Conservation (phyloP, 2,797 vertebrate genomes). For the Sebastiscus tertius region DNA sequence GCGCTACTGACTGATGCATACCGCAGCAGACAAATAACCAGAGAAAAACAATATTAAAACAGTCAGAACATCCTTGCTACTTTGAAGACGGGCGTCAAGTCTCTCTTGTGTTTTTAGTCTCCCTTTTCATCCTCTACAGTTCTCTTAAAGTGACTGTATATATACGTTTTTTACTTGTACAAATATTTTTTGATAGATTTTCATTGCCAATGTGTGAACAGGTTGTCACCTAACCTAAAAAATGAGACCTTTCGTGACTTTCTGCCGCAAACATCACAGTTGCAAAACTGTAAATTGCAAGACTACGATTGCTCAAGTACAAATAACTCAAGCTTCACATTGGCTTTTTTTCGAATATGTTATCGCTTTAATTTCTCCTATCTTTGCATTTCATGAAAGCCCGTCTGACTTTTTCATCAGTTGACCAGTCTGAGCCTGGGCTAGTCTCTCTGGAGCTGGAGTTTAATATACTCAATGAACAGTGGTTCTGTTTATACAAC, state of each 20-base stretch:
- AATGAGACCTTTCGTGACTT: too few species aligned
- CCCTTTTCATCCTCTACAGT: not conserved
- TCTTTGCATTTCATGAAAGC: too few species aligned
- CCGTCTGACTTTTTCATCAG: not conserved
- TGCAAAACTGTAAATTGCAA: not conserved
- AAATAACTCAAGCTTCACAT: not conserved
- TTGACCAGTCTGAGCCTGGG: not conserved
- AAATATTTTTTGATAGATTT: too few species aligned
- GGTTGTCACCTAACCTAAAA: too few species aligned
- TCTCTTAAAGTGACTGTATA: not conserved
- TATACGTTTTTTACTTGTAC: fast-evolving
- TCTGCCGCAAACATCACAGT: not conserved
- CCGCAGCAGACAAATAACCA: not conserved
- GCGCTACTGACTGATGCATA: fast-evolving
- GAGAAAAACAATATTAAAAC: not conserved
- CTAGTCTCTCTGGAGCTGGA: not conserved
- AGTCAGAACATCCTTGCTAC: not conserved
- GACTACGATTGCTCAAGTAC: not conserved
- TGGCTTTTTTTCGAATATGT: too few species aligned
- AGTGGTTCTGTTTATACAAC: not conserved
- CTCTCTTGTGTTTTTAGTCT: too few species aligned
- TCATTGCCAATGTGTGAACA: too few species aligned
- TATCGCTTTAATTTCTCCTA: fast-evolving
- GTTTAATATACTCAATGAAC: not conserved
- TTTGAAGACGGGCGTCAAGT: not conserved